Evolutionary conservation across 2,888 invertebrate species (phyloP).

Genomic region (Amorpha juglandis): DNA sequence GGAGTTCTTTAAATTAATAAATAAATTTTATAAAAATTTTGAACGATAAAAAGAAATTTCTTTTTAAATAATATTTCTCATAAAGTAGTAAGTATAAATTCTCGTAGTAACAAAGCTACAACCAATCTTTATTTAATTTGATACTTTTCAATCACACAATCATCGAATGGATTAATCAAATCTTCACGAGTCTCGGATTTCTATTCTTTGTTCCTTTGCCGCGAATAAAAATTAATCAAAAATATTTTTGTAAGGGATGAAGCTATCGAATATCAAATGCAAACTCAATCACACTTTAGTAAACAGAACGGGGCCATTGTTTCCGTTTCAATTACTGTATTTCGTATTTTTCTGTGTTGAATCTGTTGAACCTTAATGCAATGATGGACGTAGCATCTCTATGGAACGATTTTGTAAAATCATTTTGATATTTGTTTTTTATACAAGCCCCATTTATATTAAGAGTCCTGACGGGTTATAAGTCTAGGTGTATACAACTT

Average conservation of each 20-base stretch:
- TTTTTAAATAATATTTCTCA: too few relatives aligned
- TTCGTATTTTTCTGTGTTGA: conserved; percentile 2
- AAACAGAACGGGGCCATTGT: conserved; percentile 36
- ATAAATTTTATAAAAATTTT: too few relatives aligned
- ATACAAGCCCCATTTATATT: too few relatives aligned
- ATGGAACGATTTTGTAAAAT: too few relatives aligned
- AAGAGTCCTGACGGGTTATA: too few relatives aligned
- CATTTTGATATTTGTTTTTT: too few relatives aligned
- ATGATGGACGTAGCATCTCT: neutral
- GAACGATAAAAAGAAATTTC: too few relatives aligned
- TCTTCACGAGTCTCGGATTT: conserved; percentile 6
- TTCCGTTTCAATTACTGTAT: conserved; percentile 33
- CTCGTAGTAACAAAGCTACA: too few relatives aligned
- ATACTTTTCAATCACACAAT: neutral
- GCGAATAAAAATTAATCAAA: conserved; percentile 11
- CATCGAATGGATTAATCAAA: neutral
- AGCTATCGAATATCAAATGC: conserved; percentile 33
- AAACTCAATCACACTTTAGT: conserved; percentile 37
- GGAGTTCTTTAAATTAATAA: too few relatives aligned
- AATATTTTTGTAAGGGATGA: neutral
- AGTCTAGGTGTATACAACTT: too few relatives aligned
- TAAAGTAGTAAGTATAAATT: too few relatives aligned
- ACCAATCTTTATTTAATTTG: too few relatives aligned
- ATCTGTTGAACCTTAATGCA: neutral
- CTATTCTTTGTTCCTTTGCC: neutral